phyloP scores from a whole-genome alignment of 2,113 vertebrate genomes.

The Amblyopsis rosae region DNA sequence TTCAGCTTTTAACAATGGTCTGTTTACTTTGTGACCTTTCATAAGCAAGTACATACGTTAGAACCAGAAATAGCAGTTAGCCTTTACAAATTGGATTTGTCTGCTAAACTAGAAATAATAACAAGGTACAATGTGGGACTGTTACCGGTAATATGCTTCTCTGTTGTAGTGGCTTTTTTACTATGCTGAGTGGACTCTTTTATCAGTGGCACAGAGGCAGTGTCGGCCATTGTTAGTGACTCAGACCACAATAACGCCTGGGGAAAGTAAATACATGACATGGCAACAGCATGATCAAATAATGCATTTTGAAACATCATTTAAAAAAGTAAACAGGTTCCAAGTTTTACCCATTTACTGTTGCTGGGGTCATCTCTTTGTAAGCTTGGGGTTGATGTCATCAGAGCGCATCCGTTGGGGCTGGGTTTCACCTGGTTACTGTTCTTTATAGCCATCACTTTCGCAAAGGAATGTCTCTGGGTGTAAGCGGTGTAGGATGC shows the following conservation, averaged over 20 bases:
- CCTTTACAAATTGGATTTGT: too few relatives aligned
- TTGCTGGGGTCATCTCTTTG: conserved; percentile 25
- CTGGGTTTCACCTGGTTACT: background rate
- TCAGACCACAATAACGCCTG: conserved; percentile 58
- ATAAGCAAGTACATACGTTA: background rate
- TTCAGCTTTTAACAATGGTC: conserved; percentile 19
- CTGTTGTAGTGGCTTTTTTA: conserved; percentile 21
- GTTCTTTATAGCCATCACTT: conserved; percentile 15
- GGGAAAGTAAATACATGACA: conserved; percentile 7
- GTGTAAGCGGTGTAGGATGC: conserved; percentile 4
- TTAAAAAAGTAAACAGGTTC: background rate
- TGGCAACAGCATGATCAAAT: background rate
- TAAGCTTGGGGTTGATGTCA: conserved; percentile 11
- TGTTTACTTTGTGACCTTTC: conserved; percentile 44
- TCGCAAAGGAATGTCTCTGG: conserved; percentile 19
- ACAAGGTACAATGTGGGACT: background rate
- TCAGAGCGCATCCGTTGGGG: conserved; percentile 19
- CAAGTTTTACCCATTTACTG: conserved; percentile 56
- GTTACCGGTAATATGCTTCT: conserved; percentile 29
- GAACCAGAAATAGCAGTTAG: too few relatives aligned
- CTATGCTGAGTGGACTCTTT: conserved; percentile 28
- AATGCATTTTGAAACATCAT: background rate
- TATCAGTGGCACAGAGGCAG: conserved; percentile 9
- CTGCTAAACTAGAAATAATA: background rate
- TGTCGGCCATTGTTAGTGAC: conserved; percentile 7